Percentiles rank a stretch among this genome's conserved stretches.
Conservation (phyloP, 1,140 invertebrate species). For the Drosophila baimaii region DNA sequence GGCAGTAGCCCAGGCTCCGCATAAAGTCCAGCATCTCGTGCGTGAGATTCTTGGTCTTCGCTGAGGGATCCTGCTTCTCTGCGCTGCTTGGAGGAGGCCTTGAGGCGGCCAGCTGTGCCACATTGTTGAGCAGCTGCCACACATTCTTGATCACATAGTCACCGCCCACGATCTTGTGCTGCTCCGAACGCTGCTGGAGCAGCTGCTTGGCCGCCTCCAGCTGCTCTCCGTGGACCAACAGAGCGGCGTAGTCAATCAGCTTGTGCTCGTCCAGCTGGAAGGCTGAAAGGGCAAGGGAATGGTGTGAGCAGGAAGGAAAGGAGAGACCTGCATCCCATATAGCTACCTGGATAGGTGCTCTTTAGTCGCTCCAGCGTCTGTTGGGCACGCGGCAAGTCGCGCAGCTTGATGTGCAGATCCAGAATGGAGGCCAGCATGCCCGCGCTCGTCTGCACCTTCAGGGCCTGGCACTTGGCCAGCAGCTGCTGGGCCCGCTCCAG, state of each 20-base stretch:
- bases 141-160: conserved; percentile 80
- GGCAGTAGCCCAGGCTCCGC: conserved; percentile 84
- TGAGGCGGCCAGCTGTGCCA: conserved; percentile 63
- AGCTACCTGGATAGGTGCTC: conserved; percentile 58
- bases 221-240: conserved; percentile 83
- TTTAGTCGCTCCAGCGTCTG: conserved; percentile 68
- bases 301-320: not conserved
- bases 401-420: conserved; percentile 81
- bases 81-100: conserved; percentile 21
- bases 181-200: conserved; percentile 57
- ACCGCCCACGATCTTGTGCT: conserved; percentile 59
- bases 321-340: no score
- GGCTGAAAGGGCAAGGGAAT: conserved; percentile 17
- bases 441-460: conserved; percentile 79
- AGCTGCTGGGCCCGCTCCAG: conserved; percentile 84
- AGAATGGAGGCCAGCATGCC: conserved; percentile 85
- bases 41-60: conserved; percentile 42
- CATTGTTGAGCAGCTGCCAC: conserved; percentile 84
- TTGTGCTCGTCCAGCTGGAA: conserved; percentile 86
- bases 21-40: conserved; percentile 74
- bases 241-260: conserved; percentile 84
- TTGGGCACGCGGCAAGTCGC: conserved; percentile 81
- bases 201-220: conserved; percentile 84
- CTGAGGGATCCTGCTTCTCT: not conserved
- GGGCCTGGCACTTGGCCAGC: conserved; percentile 74